A percentile compares a stretch with the other conserved stretches of the same genome.
These are phyloP conservation scores for Aporophyla nigra DNA, from an alignment of 2,888 invertebrate species.

Conservation along the genomic window DNA sequence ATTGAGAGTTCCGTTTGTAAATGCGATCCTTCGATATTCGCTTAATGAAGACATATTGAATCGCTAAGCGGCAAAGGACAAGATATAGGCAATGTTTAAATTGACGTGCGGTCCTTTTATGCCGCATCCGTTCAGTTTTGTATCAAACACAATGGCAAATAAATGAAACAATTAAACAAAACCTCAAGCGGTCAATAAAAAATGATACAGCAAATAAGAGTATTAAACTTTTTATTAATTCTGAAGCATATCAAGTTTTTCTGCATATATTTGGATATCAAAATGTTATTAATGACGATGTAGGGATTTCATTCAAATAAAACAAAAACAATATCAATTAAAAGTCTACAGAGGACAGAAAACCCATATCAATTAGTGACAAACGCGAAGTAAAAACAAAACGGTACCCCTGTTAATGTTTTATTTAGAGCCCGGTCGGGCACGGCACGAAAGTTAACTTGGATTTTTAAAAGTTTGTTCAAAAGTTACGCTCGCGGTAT, in stretches of 20 bases:
- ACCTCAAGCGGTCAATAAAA: conserved; percentile 51
- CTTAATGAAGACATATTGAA: conserved; percentile 91
- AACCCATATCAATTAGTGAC: conserved; percentile 87
- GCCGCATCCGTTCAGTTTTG: conserved; percentile 77
- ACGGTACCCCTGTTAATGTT: conserved; percentile 83
- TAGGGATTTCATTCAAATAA: conserved; percentile 50
- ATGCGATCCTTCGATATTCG: conserved; percentile 88
- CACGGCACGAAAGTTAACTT: conserved; percentile 86
- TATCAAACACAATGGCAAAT: conserved; percentile 71
- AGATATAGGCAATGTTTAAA: conserved; percentile 89
- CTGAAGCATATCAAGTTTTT: conserved; percentile 27
- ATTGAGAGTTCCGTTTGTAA: conserved; percentile 86
- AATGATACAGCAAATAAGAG: conserved; percentile 38
- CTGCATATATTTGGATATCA: conserved; percentile 16
- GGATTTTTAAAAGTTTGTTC: conserved; percentile 89
- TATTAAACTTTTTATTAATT: conserved; percentile 48
- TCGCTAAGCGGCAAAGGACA: conserved; percentile 87
- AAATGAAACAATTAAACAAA: conserved; percentile 69
- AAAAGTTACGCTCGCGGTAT: conserved; percentile 83
- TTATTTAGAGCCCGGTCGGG: conserved; percentile 81
- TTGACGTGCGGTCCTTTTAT: conserved; percentile 87
- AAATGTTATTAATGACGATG: conserved; percentile 53
- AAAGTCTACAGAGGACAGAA: conserved; percentile 75
- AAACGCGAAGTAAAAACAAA: conserved; percentile 82
- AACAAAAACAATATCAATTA: conserved; percentile 75